These are phyloP conservation scores for Alectoris magna DNA, from an alignment of 2,797 vertebrate species.

Conservation along the genomic window DNA sequence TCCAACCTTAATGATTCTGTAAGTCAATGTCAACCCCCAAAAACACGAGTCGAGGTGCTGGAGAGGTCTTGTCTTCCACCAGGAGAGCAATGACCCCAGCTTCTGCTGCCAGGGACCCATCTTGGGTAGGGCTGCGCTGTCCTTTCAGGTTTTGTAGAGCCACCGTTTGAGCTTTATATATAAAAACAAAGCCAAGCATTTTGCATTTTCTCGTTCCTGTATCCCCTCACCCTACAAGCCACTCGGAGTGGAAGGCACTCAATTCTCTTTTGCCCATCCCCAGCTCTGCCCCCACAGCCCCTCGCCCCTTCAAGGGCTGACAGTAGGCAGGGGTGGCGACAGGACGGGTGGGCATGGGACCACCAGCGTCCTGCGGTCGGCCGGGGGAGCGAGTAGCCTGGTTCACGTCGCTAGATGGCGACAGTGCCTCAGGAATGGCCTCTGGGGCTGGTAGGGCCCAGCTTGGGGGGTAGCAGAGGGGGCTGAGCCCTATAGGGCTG, in stretches of 20 bases:
- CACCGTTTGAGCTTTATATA: no score
- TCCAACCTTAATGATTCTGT: no score
- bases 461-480: background rate
- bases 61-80: background rate
- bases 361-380: rapidly evolving
- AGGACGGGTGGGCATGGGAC: background rate
- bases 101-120: background rate
- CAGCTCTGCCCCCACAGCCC: background rate
- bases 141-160: background rate
- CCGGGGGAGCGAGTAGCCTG: background rate
- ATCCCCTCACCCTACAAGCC: no score
- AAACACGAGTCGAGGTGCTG: no score
- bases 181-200: no score
- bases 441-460: rapidly evolving
- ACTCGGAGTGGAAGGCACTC: background rate
- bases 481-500: no score
- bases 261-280: rapidly evolving
- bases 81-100: background rate
- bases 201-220: no score
- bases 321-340: no score
- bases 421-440: conserved; percentile 4
- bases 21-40: no score
- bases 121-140: rapidly evolving
- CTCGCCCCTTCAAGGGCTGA: rapidly evolving
- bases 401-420: conserved; percentile 39